Percentiles rank a stretch among this genome's conserved stretches.
phyloP scores from a whole-genome alignment of 2,888 invertebrate genomes.

The Phlogophora meticulosa region DNA sequence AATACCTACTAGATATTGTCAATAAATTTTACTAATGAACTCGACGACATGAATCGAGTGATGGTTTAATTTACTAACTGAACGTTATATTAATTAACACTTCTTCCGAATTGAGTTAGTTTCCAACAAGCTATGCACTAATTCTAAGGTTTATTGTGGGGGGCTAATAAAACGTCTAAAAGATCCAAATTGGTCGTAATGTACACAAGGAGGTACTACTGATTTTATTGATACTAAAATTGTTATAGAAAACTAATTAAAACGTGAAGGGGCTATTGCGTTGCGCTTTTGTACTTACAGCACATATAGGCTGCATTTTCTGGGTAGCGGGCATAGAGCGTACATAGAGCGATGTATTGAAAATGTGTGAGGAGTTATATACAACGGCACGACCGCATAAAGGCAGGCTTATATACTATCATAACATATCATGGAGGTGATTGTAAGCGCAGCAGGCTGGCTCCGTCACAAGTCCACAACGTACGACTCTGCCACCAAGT shows the following conservation, averaged over 20 bases:
- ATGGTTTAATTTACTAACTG: constrained; percentile 10
- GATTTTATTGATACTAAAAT: constrained; percentile 47
- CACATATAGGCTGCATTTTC: neutral
- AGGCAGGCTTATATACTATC: constrained; percentile 34
- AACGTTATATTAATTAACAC: constrained; percentile 16
- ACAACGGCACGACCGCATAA: constrained; percentile 14
- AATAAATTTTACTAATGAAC: neutral
- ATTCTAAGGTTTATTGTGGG: constrained; percentile 9
- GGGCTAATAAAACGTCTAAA: constrained; percentile 38
- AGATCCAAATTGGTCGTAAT: constrained; percentile 35
- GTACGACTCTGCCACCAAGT: constrained; percentile 73
- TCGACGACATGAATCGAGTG: neutral
- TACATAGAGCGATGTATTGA: neutral
- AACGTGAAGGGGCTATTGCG: constrained; percentile 25
- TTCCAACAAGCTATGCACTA: neutral
- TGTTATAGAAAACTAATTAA: constrained; percentile 32
- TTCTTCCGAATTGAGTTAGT: constrained; percentile 16
- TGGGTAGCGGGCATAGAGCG: neutral
- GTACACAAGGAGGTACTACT: constrained; percentile 17
- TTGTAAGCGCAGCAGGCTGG: constrained; percentile 72
- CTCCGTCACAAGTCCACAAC: constrained; percentile 66
- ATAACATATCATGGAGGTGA: constrained; percentile 56
- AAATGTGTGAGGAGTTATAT: constrained; percentile 31
- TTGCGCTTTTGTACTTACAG: constrained; percentile 8
- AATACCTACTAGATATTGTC: neutral